These are phyloP conservation scores for Thripadectes ignobilis DNA, from an alignment of 2,797 vertebrate species.

Conservation along the genomic window DNA sequence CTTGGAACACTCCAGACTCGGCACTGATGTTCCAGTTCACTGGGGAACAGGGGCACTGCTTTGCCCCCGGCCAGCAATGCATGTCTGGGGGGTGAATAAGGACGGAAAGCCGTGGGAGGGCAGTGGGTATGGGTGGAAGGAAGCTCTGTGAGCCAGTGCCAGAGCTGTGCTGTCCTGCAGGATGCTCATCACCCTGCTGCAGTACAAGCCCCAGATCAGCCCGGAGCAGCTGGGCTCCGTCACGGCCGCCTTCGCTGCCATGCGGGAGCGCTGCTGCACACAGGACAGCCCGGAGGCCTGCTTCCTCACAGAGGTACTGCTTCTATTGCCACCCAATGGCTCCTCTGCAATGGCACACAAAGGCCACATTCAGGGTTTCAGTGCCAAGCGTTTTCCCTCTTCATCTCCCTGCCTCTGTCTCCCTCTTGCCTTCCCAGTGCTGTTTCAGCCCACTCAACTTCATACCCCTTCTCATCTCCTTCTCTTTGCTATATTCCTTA, in stretches of 20 bases:
- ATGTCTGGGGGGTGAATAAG: accelerated
- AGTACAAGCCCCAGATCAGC: background rate
- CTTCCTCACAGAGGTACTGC: conserved; percentile 17
- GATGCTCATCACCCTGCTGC: conserved; percentile 60
- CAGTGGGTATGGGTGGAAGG: background rate
- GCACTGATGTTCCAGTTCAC: accelerated
- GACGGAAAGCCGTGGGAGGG: too few species aligned
- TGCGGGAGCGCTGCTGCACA: conserved; percentile 23
- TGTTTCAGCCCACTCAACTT: background rate
- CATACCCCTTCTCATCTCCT: background rate
- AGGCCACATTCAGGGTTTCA: too few species aligned
- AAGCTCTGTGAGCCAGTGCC: background rate
- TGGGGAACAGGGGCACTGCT: accelerated
- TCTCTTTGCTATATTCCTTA: background rate
- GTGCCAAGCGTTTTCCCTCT: background rate
- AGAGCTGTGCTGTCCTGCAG: background rate
- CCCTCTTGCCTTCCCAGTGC: background rate
- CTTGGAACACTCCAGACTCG: background rate
- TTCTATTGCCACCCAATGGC: background rate
- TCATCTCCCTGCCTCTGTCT: background rate
- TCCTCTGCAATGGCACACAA: background rate
- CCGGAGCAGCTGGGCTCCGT: background rate
- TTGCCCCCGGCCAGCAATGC: background rate
- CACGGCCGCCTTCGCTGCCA: background rate
- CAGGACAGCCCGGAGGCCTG: background rate